phyloP scores from a whole-genome alignment of 2,113 vertebrate genomes.

The Pelecanoides urinatrix region DNA sequence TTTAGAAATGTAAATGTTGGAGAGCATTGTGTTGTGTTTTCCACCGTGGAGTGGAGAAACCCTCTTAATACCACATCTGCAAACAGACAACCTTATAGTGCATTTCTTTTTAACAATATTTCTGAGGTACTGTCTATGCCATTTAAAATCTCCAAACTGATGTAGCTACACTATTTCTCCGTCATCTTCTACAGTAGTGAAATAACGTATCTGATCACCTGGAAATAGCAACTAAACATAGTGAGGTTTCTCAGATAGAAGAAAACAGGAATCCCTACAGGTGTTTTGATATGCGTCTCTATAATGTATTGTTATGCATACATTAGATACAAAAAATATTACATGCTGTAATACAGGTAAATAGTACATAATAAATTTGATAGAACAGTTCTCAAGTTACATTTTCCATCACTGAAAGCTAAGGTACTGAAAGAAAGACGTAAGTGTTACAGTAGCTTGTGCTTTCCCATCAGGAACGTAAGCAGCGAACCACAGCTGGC shows the following conservation, averaged over 20 bases:
- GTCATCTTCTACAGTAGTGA: not conserved
- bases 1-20: not conserved
- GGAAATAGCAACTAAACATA: not conserved
- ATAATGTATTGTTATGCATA: not conserved
- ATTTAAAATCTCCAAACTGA: not conserved
- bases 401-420: not conserved
- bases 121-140: not conserved
- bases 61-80: not conserved
- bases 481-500: conserved; percentile 30
- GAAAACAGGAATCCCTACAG: not conserved
- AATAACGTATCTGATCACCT: not conserved
- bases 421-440: not conserved
- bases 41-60: not conserved
- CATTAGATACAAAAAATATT: not conserved
- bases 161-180: not conserved
- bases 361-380: not conserved
- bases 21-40: not conserved
- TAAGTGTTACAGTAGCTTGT: not conserved
- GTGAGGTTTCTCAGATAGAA: not conserved
- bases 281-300: not conserved
- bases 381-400: not conserved
- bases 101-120: not conserved
- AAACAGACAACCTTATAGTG: not conserved
- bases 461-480: not conserved
- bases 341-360: not conserved